phyloP scores from a whole-genome alignment of 2,113 vertebrate species.

The Ochotona curzoniae region DNA sequence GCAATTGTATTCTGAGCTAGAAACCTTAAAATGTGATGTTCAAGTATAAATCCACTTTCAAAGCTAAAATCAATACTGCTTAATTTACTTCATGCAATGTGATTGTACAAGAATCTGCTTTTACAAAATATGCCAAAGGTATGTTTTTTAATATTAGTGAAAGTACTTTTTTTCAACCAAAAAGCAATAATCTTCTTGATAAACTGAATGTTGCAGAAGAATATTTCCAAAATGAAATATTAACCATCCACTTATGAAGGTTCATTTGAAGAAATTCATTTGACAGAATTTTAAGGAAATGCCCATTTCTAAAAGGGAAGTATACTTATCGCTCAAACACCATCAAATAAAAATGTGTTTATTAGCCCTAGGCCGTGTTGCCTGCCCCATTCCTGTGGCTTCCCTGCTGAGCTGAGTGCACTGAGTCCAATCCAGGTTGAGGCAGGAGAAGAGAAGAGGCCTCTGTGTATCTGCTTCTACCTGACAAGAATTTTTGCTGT shows the following conservation, averaged over 20 bases:
- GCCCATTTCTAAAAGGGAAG: not conserved
- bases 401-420: not conserved
- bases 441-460: no score
- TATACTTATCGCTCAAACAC: not conserved
- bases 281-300: not conserved
- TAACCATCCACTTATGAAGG: not conserved
- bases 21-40: not conserved
- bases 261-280: slow-evolving; percentile 28
- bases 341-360: not conserved
- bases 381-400: not conserved
- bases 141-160: slow-evolving; percentile 7
- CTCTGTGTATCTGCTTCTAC: not conserved
- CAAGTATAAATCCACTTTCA: slow-evolving; percentile 8
- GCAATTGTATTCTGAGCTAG: not conserved
- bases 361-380: not conserved
- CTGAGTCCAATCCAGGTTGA: not conserved
- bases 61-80: not conserved
- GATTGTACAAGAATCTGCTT: not conserved
- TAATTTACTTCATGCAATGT: not conserved
- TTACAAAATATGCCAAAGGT: not conserved
- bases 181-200: not conserved
- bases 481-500: slow-evolving; percentile 11
- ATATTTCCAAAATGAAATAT: slow-evolving; percentile 33
- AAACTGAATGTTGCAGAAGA: slow-evolving; percentile 20
- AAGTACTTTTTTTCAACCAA: slow-evolving; percentile 20